A percentile compares a stretch with the other conserved stretches of the same genome.
Conservation (phyloP, 2,797 vertebrate species). For the Sebastes dallii region DNA sequence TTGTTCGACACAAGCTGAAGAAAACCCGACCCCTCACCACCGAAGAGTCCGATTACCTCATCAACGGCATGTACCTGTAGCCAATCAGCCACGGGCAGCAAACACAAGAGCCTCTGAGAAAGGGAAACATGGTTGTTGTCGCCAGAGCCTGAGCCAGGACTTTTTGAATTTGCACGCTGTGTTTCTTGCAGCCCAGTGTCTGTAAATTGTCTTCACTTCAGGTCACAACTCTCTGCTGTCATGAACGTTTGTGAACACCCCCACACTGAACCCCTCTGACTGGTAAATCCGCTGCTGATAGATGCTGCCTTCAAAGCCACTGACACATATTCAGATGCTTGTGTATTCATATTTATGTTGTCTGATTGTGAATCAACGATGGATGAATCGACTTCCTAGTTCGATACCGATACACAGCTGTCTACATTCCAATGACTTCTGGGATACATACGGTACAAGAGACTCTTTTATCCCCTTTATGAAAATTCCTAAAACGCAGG, state of each 20-base stretch:
- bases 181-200: conserved; percentile 15
- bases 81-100: neutral
- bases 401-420: neutral
- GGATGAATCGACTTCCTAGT: conserved; percentile 5
- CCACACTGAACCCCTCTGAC: neutral
- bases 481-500: neutral
- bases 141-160: conserved; percentile 12
- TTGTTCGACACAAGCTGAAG: conserved; percentile 93
- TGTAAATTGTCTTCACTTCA: conserved; percentile 19
- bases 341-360: conserved; percentile 17
- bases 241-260: conserved; percentile 5
- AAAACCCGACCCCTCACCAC: conserved; percentile 94
- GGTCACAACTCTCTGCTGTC: conserved; percentile 18
- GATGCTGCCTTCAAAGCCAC: conserved; percentile 35
- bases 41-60: conserved; percentile 99
- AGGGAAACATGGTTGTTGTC: neutral
- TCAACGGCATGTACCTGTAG: conserved; percentile 98
- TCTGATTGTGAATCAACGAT: neutral
- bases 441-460: neutral
- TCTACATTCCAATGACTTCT: neutral
- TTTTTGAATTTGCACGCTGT: conserved; percentile 23
- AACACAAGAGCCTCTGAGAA: neutral
- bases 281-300: conserved; percentile 29
- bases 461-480: neutral
- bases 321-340: conserved; percentile 33